Evolutionary conservation across 1,140 invertebrate species (phyloP), one percentile per base, ranked within the genome.

Genomic region (Ctenoplectra terminalis): DNA sequence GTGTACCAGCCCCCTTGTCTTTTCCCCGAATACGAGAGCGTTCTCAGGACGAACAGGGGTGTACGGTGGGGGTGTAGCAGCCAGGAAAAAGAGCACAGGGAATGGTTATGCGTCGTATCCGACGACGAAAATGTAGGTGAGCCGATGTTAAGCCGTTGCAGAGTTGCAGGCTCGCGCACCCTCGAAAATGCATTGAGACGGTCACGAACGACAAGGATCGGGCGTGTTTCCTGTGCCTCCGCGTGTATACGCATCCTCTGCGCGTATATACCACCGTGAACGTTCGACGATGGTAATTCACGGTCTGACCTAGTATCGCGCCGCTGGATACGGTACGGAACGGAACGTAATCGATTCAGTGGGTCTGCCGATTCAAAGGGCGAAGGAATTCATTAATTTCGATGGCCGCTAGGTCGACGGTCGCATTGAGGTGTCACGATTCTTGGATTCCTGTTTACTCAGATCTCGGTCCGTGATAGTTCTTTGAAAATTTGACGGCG

Each of bases 151-250:
- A 92, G 91, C 91, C 90, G 88, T 86, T 84, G 83, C 85, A 64
- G 60, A 84, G 87, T 91, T 92, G 91, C 91, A 79, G 80, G 70
- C 89, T 92, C 91, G 91, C 90, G 91, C 89, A 29, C 81, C 86
- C 85, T 78, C 90, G 73, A 84, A 80, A 88, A 83, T 85, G 89
- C 90, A 92, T 92, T 92, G 90, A 92, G 87, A 69, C 87, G 88
- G 91, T 92, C 91, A 92, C 91, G 91, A 92, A 91, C 89, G 67
- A 67, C 75, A 73, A 78, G 83, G 70, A 56, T 3, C 29, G 29
- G 23, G 37, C 67, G 48, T 60, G 58, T 52, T 52, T 54, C 50
- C 20, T 31, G 26, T 31, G 29, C n/a, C 20, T 23, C 31, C 31
- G 20, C 17, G 48, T 34, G 7, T 52, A 50, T n/a, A 34, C 67